Evolutionary conservation across 2,797 vertebrate species (phyloP), one percentile per base, ranked within the genome.

Genomic region (Peromyscus melanophrys): DNA sequence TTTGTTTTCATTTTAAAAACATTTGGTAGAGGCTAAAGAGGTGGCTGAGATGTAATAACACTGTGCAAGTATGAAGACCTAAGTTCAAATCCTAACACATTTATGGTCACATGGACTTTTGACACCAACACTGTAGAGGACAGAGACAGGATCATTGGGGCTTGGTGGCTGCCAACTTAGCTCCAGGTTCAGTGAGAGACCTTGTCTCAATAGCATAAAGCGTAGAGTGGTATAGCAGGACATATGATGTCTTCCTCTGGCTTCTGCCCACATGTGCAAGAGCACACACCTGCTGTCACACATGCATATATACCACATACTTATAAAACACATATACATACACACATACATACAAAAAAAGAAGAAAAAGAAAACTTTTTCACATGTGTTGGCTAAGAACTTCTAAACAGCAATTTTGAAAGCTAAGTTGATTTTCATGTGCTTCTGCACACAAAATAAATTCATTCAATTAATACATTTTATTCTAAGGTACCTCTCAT

Each of bases 361-460:
- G 13, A 63, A 46, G 21, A 46, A 34, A 65, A 21, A 34, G 27
- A 46, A 46, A 43, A 21, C 11, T 13, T 55, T 94, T 88, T 69
- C 3, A 40, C 75, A 17, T 86, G 25, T 76, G 23, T 88, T 81
- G 37, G 19, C 37, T 37, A 88, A 93, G 6, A 73, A 73, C 11
- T 55, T 49, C 52, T 7, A 77, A 40, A 27, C 87, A 84, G 80
- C 1, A 52, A 21, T 77, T 76, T 75, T 71, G 40, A 13, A 49
- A 92, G 75, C 57, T 75, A 31, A n/a, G 37, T 92, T 92, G 73
- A 86, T 95, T 87, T 78, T 76, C 2, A 77, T 27, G 12, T 17
- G 0, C 81, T 67, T 95, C 61, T 73, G 69, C 19, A 59, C 2
- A 67, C 19, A 90, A 90, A 90, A 17, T n/a, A 95, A 67, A 46